Percentiles rank a stretch among this genome's conserved stretches.
phyloP scores from a whole-genome alignment of 2,888 invertebrate genomes.

The Lydus trimaculatus region DNA sequence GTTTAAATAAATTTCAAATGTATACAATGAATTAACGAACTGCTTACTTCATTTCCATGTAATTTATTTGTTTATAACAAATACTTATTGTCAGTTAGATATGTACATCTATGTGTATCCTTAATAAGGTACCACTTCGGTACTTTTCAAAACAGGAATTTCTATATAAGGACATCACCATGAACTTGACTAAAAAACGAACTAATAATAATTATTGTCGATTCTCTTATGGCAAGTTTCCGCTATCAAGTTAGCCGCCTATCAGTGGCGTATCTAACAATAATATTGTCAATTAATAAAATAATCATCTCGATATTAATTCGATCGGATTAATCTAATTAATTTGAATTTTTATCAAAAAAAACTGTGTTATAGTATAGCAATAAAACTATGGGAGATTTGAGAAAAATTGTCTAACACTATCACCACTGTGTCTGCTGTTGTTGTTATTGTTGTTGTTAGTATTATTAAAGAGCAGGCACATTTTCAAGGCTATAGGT shows the following conservation, averaged over 20 bases:
- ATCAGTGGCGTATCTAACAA: slow-evolving; percentile 2
- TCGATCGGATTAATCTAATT: neutral
- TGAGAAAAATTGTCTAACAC: neutral
- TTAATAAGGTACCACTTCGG: slow-evolving; percentile 11
- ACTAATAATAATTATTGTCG: slow-evolving; percentile 18
- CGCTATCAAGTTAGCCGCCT: slow-evolving; percentile 12
- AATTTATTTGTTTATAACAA: neutral
- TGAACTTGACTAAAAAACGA: slow-evolving; percentile 12
- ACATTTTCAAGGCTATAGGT: slow-evolving; percentile 47
- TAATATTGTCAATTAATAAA: neutral
- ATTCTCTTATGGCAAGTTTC: slow-evolving; percentile 15
- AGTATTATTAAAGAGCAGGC: slow-evolving; percentile 2
- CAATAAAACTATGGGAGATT: neutral
- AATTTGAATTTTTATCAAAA: too few relatives aligned
- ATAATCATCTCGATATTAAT: neutral
- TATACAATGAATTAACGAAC: too few relatives aligned
- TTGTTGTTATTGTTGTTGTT: neutral
- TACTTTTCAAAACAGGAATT: slow-evolving; percentile 11
- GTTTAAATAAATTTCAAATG: too few relatives aligned
- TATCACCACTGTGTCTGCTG: neutral
- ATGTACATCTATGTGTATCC: neutral
- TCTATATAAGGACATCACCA: slow-evolving; percentile 16
- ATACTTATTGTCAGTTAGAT: neutral
- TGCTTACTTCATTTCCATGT: too few relatives aligned
- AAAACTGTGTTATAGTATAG: too few relatives aligned